phyloP scores from a whole-genome alignment of 1,140 invertebrate species.

The Zaprionus kolodkinae region DNA sequence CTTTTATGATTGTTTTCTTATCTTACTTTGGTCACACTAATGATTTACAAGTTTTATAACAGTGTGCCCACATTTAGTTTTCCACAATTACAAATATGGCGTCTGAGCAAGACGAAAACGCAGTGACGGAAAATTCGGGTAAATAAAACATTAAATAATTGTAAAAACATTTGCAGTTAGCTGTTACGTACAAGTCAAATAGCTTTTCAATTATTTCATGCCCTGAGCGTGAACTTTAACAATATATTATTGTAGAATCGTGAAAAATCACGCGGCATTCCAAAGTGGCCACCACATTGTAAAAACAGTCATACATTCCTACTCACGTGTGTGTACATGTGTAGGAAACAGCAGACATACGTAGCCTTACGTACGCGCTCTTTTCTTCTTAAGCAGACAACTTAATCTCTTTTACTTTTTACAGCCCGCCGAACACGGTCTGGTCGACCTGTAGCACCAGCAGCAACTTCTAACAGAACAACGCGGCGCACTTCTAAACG shows the following conservation, averaged over 20 bases:
- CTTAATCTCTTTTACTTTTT: conserved; percentile 23
- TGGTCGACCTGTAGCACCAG: conserved; percentile 58
- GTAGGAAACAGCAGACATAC: conserved; percentile 3
- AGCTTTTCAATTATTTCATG: neutral
- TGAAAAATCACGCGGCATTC: conserved; percentile 56
- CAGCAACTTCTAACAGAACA: conserved; percentile 44
- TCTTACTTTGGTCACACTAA: conserved; percentile 17
- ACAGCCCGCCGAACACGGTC: conserved; percentile 77
- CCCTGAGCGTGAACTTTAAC: neutral
- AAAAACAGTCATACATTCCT: conserved; percentile 25
- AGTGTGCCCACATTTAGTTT: conserved; percentile 39
- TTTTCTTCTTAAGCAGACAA: conserved; percentile 28
- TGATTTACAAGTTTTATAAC: conserved; percentile 31
- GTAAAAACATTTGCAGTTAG: neutral
- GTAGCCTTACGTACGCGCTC: conserved; percentile 8
- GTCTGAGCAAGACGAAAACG: conserved; percentile 75
- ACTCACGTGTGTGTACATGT: conserved; percentile 13
- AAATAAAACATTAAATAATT: conserved; percentile 40
- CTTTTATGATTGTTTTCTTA: conserved; percentile 2
- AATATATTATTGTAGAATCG: conserved; percentile 29
- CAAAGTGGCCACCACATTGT: conserved; percentile 30
- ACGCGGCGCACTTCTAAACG: conserved; percentile 68
- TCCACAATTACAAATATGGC: conserved; percentile 71
- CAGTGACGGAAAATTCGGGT: conserved; percentile 72
- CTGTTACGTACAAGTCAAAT: conserved; percentile 21